Conservation (phyloP, 2,888 invertebrate genomes). For the Orthosia incerta region DNA sequence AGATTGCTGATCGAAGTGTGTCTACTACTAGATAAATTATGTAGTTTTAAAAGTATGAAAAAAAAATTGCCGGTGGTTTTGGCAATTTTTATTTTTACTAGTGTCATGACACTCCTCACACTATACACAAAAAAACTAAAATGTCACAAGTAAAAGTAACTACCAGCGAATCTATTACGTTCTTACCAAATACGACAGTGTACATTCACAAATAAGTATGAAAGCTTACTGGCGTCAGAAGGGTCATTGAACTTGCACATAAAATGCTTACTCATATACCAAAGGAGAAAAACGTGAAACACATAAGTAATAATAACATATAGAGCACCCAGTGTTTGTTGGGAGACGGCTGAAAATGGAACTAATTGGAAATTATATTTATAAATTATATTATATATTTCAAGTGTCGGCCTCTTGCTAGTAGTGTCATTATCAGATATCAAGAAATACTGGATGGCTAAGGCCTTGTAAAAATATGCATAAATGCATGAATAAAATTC, state of each 20-base stretch:
- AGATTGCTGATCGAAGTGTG: too few relatives aligned
- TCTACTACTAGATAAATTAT: too few relatives aligned
- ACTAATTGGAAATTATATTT: constrained; percentile 16
- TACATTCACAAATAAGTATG: constrained; percentile 27
- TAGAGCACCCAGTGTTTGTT: constrained; percentile 1
- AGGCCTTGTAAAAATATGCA: constrained; percentile 6
- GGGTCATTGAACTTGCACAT: constrained; percentile 28
- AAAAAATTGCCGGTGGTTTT: too few relatives aligned
- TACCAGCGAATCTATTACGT: constrained; percentile 13
- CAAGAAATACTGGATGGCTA: neutral
- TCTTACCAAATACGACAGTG: constrained; percentile 16
- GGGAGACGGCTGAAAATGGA: constrained; percentile 3
- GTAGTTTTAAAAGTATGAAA: too few relatives aligned
- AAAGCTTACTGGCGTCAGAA: constrained; percentile 22
- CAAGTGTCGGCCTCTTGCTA: neutral
- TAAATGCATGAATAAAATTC: neutral
- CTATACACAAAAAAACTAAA: too few relatives aligned
- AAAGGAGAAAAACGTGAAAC: constrained; percentile 33
- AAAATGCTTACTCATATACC: constrained; percentile 45
- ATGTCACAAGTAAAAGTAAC: neutral
- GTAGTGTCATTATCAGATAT: neutral
- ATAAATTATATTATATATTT: too few relatives aligned
- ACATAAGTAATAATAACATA: constrained; percentile 36
- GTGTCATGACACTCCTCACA: too few relatives aligned
- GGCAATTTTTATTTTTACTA: too few relatives aligned